Percentiles rank a stretch among this genome's conserved stretches.
Evolutionary conservation across 2,113 vertebrate species (phyloP).

Genomic region (Sinocyclocheilus maitianheensis): DNA sequence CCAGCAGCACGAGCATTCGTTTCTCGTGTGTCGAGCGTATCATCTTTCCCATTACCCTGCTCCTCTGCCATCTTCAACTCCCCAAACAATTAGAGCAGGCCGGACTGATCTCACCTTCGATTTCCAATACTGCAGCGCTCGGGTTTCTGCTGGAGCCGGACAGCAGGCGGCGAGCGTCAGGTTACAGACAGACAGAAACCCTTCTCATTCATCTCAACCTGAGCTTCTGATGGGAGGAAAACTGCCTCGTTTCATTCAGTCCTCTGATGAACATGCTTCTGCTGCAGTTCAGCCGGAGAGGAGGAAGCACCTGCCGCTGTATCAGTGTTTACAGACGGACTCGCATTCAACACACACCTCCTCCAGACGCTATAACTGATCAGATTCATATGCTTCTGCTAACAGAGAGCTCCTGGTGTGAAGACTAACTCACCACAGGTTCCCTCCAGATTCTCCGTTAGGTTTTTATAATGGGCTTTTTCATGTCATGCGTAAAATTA

Average conservation of each 20-base stretch:
- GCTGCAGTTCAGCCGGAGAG: background rate
- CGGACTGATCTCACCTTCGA: constrained; percentile 51
- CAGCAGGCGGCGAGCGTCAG: background rate
- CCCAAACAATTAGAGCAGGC: constrained; percentile 58
- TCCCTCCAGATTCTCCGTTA: too few relatives aligned
- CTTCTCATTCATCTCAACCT: background rate
- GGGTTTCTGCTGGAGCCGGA: constrained; percentile 18
- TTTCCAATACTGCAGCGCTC: constrained; percentile 44
- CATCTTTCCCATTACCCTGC: constrained; percentile 15
- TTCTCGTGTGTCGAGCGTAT: background rate
- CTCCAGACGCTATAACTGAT: too few relatives aligned
- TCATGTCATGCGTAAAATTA: too few relatives aligned
- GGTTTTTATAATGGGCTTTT: too few relatives aligned
- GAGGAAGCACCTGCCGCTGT: background rate
- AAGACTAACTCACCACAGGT: too few relatives aligned
- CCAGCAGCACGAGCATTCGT: constrained; percentile 10
- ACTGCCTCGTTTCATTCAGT: background rate
- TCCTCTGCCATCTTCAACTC: constrained; percentile 50
- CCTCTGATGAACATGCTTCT: background rate
- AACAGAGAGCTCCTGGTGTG: too few relatives aligned
- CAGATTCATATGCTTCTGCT: too few relatives aligned
- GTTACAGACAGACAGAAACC: background rate
- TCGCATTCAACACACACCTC: too few relatives aligned
- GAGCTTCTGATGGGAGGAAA: background rate
- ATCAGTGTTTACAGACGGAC: background rate